Base-by-base conservation (phyloP, 2,797 vertebrate genomes). In the Glyptemys insculpta region DNA sequence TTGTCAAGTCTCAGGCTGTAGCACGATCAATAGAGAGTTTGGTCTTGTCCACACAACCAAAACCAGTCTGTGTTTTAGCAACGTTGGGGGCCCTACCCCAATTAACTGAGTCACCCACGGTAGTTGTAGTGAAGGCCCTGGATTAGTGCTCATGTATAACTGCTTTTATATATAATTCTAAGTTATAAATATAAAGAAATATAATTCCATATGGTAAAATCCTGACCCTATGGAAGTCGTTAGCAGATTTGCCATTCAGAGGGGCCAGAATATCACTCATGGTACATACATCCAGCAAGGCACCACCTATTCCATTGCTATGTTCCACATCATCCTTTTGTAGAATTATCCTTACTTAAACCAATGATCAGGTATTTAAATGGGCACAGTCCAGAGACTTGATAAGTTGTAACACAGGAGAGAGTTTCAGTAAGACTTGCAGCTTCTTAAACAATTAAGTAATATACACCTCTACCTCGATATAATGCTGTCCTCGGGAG, bases 331-430 rank as follows among this genome's bases (percentile, higher is more conserved):
- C 0, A 86, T 47, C n/a, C 19, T 7, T 90, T 81, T 76, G 92
- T 65, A 94, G 57, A 89, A 92, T 81, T 85, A 78, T 37, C 72
- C 88, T 56, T 18, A 80, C 89, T 89, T 59, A 83, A 94, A 88
- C 41, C 50, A 93, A 44, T 52, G 57, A 96, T 81, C 81, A 79
- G 8, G 5, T 34, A 37, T 65, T 65, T 72, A 72, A 12, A 9
- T 15, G 15, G 27, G 12, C 2, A 15, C 29, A 15, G 41, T 16
- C 10, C 53, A 27, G 54, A 25, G 53, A 82, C 31, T 79, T 34
- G 14, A 84, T 44, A 50, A 12, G 23, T n/a, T 37, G 50, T 37
- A 14, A 27, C 76, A 72, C 85, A 80, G 62, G 44, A 85, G 56
- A 34, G 41, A 76, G 12, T 76, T 88, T 52, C 53, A 44, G 50